Evolutionary conservation across 2,797 vertebrate genomes (phyloP).

Genomic region (Artibeus jamaicensis): DNA sequence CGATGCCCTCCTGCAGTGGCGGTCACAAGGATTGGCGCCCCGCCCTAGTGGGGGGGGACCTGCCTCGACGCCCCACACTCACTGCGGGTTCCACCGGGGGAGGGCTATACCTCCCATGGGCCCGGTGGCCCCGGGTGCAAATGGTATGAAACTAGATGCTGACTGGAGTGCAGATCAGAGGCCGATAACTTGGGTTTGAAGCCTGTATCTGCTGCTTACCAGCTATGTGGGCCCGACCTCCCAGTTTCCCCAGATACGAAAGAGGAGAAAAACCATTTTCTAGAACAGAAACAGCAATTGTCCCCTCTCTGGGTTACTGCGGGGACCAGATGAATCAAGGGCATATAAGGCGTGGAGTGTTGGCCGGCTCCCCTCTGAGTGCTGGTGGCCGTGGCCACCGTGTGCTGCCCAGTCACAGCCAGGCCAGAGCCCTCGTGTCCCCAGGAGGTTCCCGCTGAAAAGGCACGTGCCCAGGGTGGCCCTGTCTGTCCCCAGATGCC

Average conservation of each 20-base stretch:
- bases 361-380: neutral
- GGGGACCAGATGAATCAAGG: fast-evolving
- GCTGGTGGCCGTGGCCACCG: neutral
- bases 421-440: fast-evolving
- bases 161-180: fast-evolving
- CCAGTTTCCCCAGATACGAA: neutral
- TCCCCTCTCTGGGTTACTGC: fast-evolving
- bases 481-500: fast-evolving
- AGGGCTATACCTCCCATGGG: neutral
- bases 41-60: fast-evolving
- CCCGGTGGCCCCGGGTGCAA: fast-evolving
- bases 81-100: fast-evolving
- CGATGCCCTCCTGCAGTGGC: constrained; percentile 66
- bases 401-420: neutral
- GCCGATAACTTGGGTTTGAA: fast-evolving
- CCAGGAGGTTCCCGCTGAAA: fast-evolving
- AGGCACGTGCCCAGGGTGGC: fast-evolving
- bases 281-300: fast-evolving
- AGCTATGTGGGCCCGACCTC: fast-evolving
- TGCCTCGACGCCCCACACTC: fast-evolving
- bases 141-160: fast-evolving
- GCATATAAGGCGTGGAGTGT: fast-evolving
- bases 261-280: fast-evolving
- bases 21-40: fast-evolving
- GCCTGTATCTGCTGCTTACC: fast-evolving